phyloP scores from a whole-genome alignment of 2,797 vertebrate genomes.

The Pseudomugil gertrudae region DNA sequence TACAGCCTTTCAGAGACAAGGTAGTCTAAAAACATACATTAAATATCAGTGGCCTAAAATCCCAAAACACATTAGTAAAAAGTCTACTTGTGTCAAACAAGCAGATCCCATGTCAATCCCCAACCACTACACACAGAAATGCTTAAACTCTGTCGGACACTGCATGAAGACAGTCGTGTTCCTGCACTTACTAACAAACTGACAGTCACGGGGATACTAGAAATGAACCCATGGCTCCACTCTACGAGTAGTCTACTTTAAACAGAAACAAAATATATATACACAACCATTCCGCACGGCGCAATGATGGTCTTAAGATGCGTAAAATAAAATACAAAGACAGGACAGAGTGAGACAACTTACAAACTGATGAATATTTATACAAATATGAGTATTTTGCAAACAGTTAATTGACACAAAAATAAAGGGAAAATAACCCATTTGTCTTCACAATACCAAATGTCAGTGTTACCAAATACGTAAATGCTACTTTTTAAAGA shows the following conservation, averaged over 20 bases:
- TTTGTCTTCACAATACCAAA: slow-evolving; percentile 51
- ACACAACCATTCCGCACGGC: slow-evolving; percentile 98
- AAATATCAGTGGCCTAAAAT: slow-evolving; percentile 75
- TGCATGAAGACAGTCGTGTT: slow-evolving; percentile 87
- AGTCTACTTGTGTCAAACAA: slow-evolving; percentile 90
- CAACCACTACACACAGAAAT: slow-evolving; percentile 77
- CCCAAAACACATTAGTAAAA: slow-evolving; percentile 64
- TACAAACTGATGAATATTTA: slow-evolving; percentile 85
- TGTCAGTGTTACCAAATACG: slow-evolving; percentile 66
- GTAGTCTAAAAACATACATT: slow-evolving; percentile 71
- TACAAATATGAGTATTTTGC: slow-evolving; percentile 67
- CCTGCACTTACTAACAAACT: slow-evolving; percentile 88
- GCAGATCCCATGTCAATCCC: slow-evolving; percentile 82
- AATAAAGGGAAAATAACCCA: slow-evolving; percentile 2
- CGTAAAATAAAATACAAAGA: slow-evolving; percentile 87
- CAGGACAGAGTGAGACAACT: slow-evolving; percentile 73
- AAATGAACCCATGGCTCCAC: slow-evolving; percentile 88
- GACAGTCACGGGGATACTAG: slow-evolving; percentile 85
- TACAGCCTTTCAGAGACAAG: slow-evolving; percentile 65
- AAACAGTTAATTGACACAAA: slow-evolving; percentile 52
- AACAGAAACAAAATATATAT: slow-evolving; percentile 85
- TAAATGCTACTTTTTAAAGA: slow-evolving; percentile 36
- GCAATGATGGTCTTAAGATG: slow-evolving; percentile 96
- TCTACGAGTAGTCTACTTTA: slow-evolving; percentile 91
- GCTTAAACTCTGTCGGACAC: slow-evolving; percentile 82